These are phyloP conservation scores for Tholera decimalis DNA, from an alignment of 2,888 invertebrate species.

Conservation along the genomic window DNA sequence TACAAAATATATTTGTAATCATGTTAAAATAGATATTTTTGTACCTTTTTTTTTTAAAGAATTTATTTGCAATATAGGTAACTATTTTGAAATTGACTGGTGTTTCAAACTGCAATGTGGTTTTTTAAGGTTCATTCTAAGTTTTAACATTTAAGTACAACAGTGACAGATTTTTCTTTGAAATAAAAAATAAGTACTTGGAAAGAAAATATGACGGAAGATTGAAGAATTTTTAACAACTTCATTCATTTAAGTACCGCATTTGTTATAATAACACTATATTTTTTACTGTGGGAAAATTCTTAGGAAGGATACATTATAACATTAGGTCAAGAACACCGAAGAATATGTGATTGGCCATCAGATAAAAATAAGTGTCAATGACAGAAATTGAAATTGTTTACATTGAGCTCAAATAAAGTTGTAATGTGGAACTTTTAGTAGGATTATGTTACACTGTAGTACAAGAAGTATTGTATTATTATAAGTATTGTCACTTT, in stretches of 20 bases:
- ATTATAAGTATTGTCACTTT: background rate
- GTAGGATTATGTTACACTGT: background rate
- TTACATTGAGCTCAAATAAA: conserved; percentile 14
- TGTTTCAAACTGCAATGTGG: conserved; percentile 1
- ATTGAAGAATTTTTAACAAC: background rate
- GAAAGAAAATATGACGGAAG: background rate
- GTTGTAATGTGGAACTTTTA: background rate
- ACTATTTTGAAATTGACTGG: too few species aligned
- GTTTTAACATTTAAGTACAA: too few species aligned
- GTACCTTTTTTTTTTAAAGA: too few species aligned
- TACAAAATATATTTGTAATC: background rate
- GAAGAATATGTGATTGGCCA: conserved; percentile 36
- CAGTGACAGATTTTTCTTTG: too few species aligned
- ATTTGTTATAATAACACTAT: background rate
- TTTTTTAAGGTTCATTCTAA: too few species aligned
- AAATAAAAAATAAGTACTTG: too few species aligned
- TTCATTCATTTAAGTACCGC: background rate
- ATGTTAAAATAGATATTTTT: background rate
- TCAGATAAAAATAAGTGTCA: conserved; percentile 35
- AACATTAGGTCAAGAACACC: conserved; percentile 47
- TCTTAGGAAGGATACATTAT: conserved; percentile 20
- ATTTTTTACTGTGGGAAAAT: conserved; percentile 45
- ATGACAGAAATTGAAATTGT: conserved; percentile 37
- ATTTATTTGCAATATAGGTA: too few species aligned
- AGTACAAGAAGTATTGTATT: too few species aligned